Percentiles rank a stretch among this genome's conserved stretches.
phyloP scores from a whole-genome alignment of 2,888 invertebrate genomes.

The Hirtodrosophila histrioides region DNA sequence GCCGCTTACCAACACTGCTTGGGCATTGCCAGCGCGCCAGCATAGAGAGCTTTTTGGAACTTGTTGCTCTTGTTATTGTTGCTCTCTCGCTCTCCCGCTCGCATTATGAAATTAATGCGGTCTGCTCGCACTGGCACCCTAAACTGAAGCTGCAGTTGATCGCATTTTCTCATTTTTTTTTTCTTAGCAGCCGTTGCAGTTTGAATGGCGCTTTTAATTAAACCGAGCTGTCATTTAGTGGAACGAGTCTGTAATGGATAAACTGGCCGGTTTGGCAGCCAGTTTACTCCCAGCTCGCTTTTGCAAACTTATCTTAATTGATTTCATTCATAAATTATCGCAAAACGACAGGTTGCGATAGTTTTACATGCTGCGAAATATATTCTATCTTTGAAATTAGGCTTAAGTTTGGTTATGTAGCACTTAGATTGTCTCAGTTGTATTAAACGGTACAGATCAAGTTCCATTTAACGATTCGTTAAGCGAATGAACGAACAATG shows the following conservation, averaged over 20 bases:
- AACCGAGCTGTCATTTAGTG: slow-evolving; percentile 57
- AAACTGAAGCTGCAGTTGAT: slow-evolving; percentile 17
- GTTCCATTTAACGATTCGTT: too few relatives aligned
- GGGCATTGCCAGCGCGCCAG: slow-evolving; percentile 42
- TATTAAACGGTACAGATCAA: too few relatives aligned
- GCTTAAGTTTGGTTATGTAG: too few relatives aligned
- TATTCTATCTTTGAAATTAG: slow-evolving; percentile 13
- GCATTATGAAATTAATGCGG: slow-evolving; percentile 29
- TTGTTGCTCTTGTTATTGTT: slow-evolving; percentile 66
- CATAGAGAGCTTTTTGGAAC: slow-evolving; percentile 50
- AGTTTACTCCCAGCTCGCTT: slow-evolving; percentile 28
- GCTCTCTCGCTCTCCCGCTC: slow-evolving; percentile 11
- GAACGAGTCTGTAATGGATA: slow-evolving; percentile 38
- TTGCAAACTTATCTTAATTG: slow-evolving; percentile 68
- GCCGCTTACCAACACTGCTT: slow-evolving; percentile 44
- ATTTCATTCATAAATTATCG: slow-evolving; percentile 71
- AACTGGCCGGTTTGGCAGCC: slow-evolving; percentile 38
- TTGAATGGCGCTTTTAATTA: slow-evolving; percentile 61
- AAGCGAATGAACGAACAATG: too few relatives aligned
- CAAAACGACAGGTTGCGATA: slow-evolving; percentile 30
- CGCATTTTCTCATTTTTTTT: slow-evolving; percentile 3
- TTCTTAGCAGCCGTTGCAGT: slow-evolving; percentile 51
- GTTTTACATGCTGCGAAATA: slow-evolving; percentile 4
- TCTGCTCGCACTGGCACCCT: slow-evolving; percentile 12
- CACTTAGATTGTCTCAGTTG: too few relatives aligned